Evolutionary conservation across 2,888 invertebrate species (phyloP), one percentile per base, ranked within the genome.

Genomic region (Hirtodrosophila cameraria): DNA sequence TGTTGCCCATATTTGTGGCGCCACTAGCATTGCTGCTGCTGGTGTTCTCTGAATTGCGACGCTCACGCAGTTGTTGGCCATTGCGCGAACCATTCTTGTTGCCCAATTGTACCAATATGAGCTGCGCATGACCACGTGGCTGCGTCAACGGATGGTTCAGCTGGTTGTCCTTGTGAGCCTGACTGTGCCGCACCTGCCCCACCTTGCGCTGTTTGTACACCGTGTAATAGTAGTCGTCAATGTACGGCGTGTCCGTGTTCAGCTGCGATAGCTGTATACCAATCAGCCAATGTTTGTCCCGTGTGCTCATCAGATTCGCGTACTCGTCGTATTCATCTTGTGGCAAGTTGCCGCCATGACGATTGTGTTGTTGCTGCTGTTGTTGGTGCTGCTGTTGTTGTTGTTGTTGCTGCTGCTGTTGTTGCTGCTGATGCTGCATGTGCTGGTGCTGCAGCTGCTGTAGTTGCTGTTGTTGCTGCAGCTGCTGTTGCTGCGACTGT

Each of bases 181-280:
- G 93, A 52, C 93, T 93, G 3, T 93, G 89, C 1, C 89, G 87
- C 13, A 93, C 92, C 59, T 93, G 93, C 39, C 93, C 93, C 61
- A 92, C 93, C 68, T 93, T 93, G 25, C 94, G 91, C 72, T 94
- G 94, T 89, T 93, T 92, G 87, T 94, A 94, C 82, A 96, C 97
- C 33, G 97, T 97, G 87, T 96, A 99, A 88, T 99, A 99, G 90
- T 97, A 99, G 91, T 99, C 99, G 89, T 99, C 98, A 80, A 97
- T 94, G 90, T 97, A 97, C 0, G 99, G 99, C 61, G 98, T 97
- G 46, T 97, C 97, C 0, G 97, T 97, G 88, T 97, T 97, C 1
- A 99, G 92, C 88, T 99, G 99, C 61, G 98, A 90, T 89, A 98
- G 92, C 90, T 99, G 99, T 75, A 99, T 99, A 89, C 97, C 97